A percentile compares a stretch with the other conserved stretches of the same genome.
phyloP scores from a whole-genome alignment of 2,888 invertebrate species.

The Mystacides longicornis region DNA sequence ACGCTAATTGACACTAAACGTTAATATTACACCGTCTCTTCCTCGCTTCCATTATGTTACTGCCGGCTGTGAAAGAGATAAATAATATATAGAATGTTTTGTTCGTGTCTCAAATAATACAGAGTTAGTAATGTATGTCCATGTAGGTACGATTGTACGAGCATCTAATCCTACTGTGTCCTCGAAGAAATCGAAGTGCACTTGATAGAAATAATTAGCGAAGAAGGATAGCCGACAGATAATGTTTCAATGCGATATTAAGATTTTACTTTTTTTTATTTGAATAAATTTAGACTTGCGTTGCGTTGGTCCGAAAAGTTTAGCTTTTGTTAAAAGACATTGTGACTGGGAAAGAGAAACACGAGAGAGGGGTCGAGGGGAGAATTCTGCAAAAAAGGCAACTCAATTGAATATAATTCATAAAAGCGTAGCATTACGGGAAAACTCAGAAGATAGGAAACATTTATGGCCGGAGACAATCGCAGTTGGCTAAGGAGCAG shows the following conservation, averaged over 20 bases:
- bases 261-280: not conserved
- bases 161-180: too few relatives aligned
- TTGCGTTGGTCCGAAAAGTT: not conserved
- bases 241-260: not conserved
- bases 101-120: too few relatives aligned
- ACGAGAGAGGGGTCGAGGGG: constrained; percentile 9
- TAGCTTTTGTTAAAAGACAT: constrained; percentile 1
- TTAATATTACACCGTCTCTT: too few relatives aligned
- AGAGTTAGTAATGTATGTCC: too few relatives aligned
- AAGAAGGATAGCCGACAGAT: too few relatives aligned
- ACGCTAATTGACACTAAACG: too few relatives aligned
- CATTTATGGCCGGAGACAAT: constrained; percentile 5
- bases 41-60: too few relatives aligned
- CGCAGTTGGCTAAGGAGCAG: not conserved
- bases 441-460: constrained; percentile 23
- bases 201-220: too few relatives aligned
- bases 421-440: constrained; percentile 25
- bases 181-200: too few relatives aligned
- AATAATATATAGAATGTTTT: too few relatives aligned
- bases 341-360: not conserved
- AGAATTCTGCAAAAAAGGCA: constrained; percentile 11
- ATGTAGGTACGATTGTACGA: too few relatives aligned
- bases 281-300: not conserved
- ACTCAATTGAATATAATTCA: constrained; percentile 25
- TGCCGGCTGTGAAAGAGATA: too few relatives aligned